Evolutionary conservation across 2,797 vertebrate species (phyloP).

Genomic region (Dendrocincla tyrannina): DNA sequence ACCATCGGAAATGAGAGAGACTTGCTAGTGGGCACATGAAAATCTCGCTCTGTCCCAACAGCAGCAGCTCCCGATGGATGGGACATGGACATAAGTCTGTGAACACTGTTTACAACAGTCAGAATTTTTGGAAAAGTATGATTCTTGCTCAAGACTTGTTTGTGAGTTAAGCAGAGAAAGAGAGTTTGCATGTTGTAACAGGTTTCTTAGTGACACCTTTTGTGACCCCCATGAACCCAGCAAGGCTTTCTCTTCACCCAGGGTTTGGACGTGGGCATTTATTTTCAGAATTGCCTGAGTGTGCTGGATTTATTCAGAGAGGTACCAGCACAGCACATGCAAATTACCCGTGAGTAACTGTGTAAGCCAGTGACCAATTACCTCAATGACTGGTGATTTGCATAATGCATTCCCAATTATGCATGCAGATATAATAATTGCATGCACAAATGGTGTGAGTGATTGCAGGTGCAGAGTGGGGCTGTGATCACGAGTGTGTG

Average conservation of each 20-base stretch:
- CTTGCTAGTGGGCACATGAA: too few relatives aligned
- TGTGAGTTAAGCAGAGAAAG: neutral
- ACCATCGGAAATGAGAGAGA: neutral
- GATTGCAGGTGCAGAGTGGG: slow-evolving; percentile 15
- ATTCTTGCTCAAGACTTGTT: neutral
- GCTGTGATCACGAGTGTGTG: accelerated
- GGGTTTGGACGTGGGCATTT: neutral
- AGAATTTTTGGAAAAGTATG: neutral
- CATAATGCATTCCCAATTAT: neutral
- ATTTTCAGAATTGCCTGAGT: neutral
- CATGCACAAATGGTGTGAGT: neutral
- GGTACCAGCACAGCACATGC: neutral
- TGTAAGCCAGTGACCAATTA: slow-evolving; percentile 18
- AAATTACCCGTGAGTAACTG: neutral
- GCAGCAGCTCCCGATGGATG: neutral
- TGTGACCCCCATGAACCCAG: neutral
- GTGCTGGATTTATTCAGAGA: neutral
- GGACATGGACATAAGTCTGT: accelerated
- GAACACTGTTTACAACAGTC: neutral
- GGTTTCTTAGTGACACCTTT: neutral
- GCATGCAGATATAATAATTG: neutral
- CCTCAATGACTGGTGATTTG: neutral
- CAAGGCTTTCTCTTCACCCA: neutral
- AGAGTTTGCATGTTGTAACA: neutral
- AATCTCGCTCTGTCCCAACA: neutral